Percentiles rank a stretch among this genome's conserved stretches.
Evolutionary conservation across 2,797 vertebrate genomes (phyloP).

Genomic region (Erithacus rubecula): DNA sequence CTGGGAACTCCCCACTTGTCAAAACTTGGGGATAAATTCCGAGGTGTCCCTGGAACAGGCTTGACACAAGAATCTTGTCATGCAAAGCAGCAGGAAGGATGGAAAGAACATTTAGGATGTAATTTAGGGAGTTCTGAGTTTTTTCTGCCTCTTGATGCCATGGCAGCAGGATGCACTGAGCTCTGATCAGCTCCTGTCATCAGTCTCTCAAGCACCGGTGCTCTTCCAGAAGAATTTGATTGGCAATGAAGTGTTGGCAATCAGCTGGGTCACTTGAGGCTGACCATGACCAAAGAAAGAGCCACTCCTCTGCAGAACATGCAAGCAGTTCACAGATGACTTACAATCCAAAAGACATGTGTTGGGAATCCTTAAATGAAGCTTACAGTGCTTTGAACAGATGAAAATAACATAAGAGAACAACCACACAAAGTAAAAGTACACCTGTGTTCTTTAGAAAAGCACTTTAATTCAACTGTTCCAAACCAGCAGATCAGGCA

Average conservation of each 20-base stretch:
- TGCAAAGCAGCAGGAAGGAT: background rate
- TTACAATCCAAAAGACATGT: background rate
- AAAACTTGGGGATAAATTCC: background rate
- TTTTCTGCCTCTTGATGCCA: background rate
- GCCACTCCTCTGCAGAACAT: background rate
- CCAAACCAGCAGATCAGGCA: background rate
- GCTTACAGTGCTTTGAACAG: background rate
- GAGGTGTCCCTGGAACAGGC: background rate
- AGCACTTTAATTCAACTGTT: background rate
- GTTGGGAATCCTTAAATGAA: background rate
- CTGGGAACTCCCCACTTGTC: background rate
- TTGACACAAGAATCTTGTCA: background rate
- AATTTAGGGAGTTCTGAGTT: background rate
- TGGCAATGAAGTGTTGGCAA: background rate
- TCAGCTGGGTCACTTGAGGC: background rate
- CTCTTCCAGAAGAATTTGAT: background rate
- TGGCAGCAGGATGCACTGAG: background rate
- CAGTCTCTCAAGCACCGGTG: background rate
- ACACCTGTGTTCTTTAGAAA: accelerated
- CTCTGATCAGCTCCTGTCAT: background rate
- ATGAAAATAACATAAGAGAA: background rate
- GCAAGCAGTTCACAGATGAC: background rate
- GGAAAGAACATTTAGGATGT: background rate
- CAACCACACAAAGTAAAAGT: background rate
- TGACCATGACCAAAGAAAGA: background rate